These are phyloP conservation scores for Tetramorium parvispinum DNA, from an alignment of 1,140 invertebrate genomes.

Conservation along the genomic window DNA sequence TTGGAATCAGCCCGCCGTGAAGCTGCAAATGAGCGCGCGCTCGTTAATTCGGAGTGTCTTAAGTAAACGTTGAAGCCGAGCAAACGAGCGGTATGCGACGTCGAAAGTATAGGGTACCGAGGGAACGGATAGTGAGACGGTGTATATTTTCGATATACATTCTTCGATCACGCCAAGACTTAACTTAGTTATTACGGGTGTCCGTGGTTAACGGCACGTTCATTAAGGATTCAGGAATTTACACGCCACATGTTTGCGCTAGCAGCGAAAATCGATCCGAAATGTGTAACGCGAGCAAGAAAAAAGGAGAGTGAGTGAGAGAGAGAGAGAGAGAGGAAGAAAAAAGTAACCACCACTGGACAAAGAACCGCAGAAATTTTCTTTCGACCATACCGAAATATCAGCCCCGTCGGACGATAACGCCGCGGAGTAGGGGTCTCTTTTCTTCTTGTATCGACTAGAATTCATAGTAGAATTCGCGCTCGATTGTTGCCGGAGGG, in stretches of 20 bases:
- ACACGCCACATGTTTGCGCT: neutral
- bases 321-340: neutral
- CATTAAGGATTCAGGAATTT: slow-evolving; percentile 52
- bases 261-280: neutral
- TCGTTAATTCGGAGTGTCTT: slow-evolving; percentile 52
- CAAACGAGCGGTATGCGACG: slow-evolving; percentile 52
- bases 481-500: slow-evolving; percentile 68
- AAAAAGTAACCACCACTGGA: neutral
- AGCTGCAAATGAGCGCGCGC: slow-evolving; percentile 49
- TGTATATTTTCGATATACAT: slow-evolving; percentile 36
- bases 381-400: neutral
- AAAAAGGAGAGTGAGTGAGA: neutral
- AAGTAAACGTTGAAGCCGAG: slow-evolving; percentile 31
- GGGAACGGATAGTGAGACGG: slow-evolving; percentile 18
- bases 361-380: neutral
- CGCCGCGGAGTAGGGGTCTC: neutral
- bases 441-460: slow-evolving; percentile 41
- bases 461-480: slow-evolving; percentile 68
- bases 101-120: slow-evolving; percentile 50
- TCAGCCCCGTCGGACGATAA: slow-evolving; percentile 1
- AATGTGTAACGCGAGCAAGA: neutral
- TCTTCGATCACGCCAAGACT: slow-evolving; percentile 26
- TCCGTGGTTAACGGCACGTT: slow-evolving; percentile 5
- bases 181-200: slow-evolving; percentile 24
- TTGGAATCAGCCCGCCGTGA: slow-evolving; percentile 23